Evolutionary conservation across 2,797 vertebrate genomes (phyloP).

Genomic region (Anisognathus igniventris): DNA sequence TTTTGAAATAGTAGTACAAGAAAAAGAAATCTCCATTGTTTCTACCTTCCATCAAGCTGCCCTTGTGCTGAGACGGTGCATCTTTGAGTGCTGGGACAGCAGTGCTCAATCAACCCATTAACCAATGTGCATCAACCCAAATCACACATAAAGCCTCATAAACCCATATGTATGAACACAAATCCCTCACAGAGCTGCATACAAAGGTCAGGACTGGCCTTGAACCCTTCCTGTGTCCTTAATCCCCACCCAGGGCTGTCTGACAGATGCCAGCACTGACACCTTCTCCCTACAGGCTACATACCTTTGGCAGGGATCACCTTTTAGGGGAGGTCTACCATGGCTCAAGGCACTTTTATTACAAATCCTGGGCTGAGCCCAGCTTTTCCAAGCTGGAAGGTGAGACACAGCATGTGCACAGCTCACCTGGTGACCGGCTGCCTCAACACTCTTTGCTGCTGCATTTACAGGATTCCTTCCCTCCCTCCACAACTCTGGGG

Average conservation of each 20-base stretch:
- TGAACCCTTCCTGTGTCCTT: not conserved
- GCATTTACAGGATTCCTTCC: not conserved
- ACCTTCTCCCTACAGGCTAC: not conserved
- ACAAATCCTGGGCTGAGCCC: not conserved
- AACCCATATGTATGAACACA: not conserved
- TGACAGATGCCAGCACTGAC: not conserved
- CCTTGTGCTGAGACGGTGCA: not conserved
- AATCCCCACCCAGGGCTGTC: not conserved
- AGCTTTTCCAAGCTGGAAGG: not conserved
- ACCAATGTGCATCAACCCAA: accelerated
- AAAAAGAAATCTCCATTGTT: not conserved
- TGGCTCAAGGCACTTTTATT: not conserved
- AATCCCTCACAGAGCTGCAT: not conserved
- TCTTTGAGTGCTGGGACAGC: not conserved
- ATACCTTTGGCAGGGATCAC: not conserved
- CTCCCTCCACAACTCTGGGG: not conserved
- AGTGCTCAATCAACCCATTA: not conserved
- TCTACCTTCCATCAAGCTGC: not conserved
- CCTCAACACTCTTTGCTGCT: not conserved
- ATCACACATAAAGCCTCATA: not conserved
- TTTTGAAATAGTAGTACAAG: not conserved
- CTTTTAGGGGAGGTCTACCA: not conserved
- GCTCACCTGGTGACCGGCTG: not conserved
- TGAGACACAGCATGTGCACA: not conserved
- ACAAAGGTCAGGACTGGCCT: not conserved